Conservation (phyloP, 2,797 vertebrate species). For the Pogoniulus pusillus region DNA sequence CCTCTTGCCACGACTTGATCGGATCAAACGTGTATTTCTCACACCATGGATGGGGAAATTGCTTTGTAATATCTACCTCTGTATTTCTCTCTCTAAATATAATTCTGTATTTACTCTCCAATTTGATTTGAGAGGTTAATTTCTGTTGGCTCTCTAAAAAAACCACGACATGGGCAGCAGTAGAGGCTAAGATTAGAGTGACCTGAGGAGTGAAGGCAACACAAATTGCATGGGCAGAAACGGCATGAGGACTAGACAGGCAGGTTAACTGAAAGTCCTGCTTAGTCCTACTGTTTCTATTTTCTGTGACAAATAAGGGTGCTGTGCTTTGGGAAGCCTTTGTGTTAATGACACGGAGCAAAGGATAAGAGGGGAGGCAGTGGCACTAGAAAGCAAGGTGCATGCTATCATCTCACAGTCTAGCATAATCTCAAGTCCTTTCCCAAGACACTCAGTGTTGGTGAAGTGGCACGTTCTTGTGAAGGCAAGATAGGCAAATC, state of each 20-base stretch:
- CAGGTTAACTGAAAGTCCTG: not conserved
- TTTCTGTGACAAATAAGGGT: not conserved
- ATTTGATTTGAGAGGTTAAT: too few relatives aligned
- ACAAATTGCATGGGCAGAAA: rapidly evolving
- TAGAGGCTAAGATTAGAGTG: not conserved
- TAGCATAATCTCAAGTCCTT: not conserved
- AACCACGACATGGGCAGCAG: not conserved
- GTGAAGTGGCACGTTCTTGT: not conserved
- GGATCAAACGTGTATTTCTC: too few relatives aligned
- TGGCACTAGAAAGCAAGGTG: not conserved
- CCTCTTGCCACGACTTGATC: too few relatives aligned
- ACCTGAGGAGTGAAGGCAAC: not conserved
- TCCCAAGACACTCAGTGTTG: not conserved
- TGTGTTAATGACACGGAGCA: not conserved
- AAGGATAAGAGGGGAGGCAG: not conserved
- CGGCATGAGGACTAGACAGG: not conserved
- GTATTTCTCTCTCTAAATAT: too few relatives aligned
- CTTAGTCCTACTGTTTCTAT: not conserved
- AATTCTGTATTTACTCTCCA: too few relatives aligned
- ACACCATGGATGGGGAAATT: too few relatives aligned
- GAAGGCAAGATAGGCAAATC: not conserved
- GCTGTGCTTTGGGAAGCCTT: not conserved
- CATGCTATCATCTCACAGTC: not conserved
- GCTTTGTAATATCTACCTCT: too few relatives aligned
- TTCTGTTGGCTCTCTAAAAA: too few relatives aligned